phyloP scores from a whole-genome alignment of 92 coral and sea anemone genomes.

The Epizoanthus fatuus region DNA sequence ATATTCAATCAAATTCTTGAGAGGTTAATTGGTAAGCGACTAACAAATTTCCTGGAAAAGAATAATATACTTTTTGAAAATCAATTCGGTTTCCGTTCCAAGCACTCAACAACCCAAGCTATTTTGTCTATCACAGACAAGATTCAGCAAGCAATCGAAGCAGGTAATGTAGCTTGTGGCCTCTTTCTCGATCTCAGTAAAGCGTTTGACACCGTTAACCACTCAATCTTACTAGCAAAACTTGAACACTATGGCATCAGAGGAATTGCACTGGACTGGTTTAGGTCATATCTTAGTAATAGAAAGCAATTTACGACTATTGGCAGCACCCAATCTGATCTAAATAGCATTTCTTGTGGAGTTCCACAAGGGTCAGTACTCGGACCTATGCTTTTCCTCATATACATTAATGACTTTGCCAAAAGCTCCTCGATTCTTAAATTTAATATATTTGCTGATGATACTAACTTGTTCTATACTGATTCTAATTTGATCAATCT shows the following conservation, averaged over 20 bases:
- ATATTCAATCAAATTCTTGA: conserved; percentile 30
- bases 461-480: no score
- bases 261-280: conserved; percentile 14
- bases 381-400: no score
- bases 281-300: conserved; percentile 3
- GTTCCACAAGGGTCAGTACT: no score
- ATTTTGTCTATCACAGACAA: conserved; percentile 21
- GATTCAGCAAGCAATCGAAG: conserved; percentile 11
- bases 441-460: no score
- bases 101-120: conserved; percentile 17
- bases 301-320: conserved; percentile 5
- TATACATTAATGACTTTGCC: no score
- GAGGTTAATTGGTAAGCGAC: conserved; percentile 3
- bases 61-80: conserved; percentile 12
- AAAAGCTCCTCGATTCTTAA: no score
- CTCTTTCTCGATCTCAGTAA: not conserved
- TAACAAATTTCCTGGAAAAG: conserved; percentile 8
- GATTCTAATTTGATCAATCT: no score
- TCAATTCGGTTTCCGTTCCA: conserved; percentile 27
- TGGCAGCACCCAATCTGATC: not conserved
- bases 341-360: no score
- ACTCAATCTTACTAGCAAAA: not conserved
- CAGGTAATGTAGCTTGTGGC: conserved; percentile 3
- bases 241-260: conserved; percentile 7
- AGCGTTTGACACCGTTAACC: not conserved